Evolutionary conservation across 2,113 vertebrate genomes (phyloP).

Genomic region (Falco punctatus): DNA sequence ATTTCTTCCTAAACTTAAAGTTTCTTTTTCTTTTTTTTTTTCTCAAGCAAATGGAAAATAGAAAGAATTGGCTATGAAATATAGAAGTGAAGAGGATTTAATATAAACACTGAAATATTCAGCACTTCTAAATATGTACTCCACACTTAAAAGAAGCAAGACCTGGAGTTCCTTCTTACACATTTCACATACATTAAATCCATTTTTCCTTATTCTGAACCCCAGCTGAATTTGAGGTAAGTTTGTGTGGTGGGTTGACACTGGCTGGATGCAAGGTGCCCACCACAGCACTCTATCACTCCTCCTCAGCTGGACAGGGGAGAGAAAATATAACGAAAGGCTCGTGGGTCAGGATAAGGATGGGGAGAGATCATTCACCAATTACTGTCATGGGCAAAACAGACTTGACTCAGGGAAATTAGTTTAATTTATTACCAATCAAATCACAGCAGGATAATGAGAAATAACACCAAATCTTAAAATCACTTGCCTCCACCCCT

Average conservation of each 20-base stretch:
- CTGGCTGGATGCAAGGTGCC: not conserved
- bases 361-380: not conserved
- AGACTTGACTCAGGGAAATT: not conserved
- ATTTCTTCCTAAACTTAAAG: slow-evolving; percentile 64
- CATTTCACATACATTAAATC: not conserved
- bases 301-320: not conserved
- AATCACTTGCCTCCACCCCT: not conserved
- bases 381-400: not conserved
- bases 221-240: not conserved
- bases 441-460: not conserved
- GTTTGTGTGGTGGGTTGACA: not conserved
- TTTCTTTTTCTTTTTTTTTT: not conserved
- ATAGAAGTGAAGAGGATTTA: slow-evolving; percentile 35
- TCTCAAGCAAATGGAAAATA: not conserved
- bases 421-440: not conserved
- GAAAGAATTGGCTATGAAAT: slow-evolving; percentile 3
- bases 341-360: rapidly evolving
- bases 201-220: not conserved
- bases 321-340: not conserved
- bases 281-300: not conserved
- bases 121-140: not conserved
- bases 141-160: not conserved
- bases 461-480: not conserved
- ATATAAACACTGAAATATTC: slow-evolving; percentile 35
- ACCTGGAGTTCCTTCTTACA: not conserved